Percentiles rank a stretch among this genome's conserved stretches.
These are phyloP conservation scores for Ctenoplectra terminalis DNA, from an alignment of 1,140 invertebrate species.

Conservation along the genomic window DNA sequence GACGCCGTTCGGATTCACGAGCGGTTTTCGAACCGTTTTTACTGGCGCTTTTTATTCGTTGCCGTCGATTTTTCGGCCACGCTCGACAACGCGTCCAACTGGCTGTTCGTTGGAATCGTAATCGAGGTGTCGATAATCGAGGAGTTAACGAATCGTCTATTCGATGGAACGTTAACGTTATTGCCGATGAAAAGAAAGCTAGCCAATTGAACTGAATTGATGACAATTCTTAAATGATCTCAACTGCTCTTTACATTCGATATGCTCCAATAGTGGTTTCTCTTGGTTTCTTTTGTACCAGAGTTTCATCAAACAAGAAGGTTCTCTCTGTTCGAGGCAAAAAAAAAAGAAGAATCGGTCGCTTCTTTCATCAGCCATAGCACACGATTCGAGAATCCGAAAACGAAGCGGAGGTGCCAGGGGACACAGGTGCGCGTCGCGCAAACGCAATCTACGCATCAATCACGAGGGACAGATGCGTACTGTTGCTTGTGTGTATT, in stretches of 20 bases:
- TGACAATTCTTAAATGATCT: slow-evolving; percentile 17
- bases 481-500: slow-evolving; percentile 41
- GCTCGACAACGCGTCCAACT: slow-evolving; percentile 4
- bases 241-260: neutral
- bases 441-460: slow-evolving; percentile 77
- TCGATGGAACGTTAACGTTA: no score
- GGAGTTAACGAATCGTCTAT: neutral
- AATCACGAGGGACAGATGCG: slow-evolving; percentile 78
- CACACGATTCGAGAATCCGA: slow-evolving; percentile 40
- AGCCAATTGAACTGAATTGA: no score
- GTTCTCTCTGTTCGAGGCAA: neutral
- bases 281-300: neutral
- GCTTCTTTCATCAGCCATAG: slow-evolving; percentile 21
- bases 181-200: no score
- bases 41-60: neutral
- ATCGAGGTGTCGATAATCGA: neutral
- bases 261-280: neutral
- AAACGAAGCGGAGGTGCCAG: slow-evolving; percentile 50
- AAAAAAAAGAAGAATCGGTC: slow-evolving; percentile 36
- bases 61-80: neutral
- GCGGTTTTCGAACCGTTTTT: slow-evolving; percentile 17
- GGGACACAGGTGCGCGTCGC: slow-evolving; percentile 75
- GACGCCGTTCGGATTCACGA: slow-evolving; percentile 8
- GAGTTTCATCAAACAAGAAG: neutral
- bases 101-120: neutral